phyloP scores from a whole-genome alignment of 2,888 invertebrate genomes.

The Omphaloscelis lunosa region DNA sequence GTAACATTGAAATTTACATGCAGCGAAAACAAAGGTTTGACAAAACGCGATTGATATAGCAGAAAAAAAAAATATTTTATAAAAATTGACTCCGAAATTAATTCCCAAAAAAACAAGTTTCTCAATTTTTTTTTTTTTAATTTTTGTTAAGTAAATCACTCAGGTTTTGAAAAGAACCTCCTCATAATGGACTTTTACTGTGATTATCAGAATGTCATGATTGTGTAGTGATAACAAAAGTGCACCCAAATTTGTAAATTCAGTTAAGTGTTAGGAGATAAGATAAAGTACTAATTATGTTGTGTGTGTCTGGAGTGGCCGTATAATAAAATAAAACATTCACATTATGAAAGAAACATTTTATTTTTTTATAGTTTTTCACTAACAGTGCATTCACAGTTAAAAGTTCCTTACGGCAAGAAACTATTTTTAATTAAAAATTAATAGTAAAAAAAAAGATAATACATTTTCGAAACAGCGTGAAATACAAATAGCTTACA shows the following conservation, averaged over 20 bases:
- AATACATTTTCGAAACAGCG: constrained; percentile 77
- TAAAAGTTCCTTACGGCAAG: constrained; percentile 80
- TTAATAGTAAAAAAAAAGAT: constrained; percentile 62
- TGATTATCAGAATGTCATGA: background rate
- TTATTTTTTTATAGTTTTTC: constrained; percentile 84
- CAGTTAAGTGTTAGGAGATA: constrained; percentile 5
- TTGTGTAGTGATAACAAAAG: constrained; percentile 5
- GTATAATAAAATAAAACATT: constrained; percentile 71
- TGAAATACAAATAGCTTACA: constrained; percentile 84
- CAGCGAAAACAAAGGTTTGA: no score
- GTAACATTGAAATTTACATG: no score
- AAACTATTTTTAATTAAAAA: constrained; percentile 71
- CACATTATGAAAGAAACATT: constrained; percentile 85
- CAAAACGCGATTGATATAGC: no score
- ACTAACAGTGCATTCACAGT: constrained; percentile 89
- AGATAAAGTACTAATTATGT: background rate
- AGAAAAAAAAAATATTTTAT: no score
- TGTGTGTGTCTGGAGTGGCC: no score
- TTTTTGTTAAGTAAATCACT: no score
- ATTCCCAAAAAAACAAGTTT: no score
- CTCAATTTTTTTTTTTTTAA: no score
- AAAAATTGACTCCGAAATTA: no score
- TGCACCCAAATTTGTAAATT: constrained; percentile 4
- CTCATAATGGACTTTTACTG: background rate
- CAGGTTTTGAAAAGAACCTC: no score